Evolutionary conservation across 2,797 vertebrate species (phyloP).

Genomic region (Pelodytes ibericus): DNA sequence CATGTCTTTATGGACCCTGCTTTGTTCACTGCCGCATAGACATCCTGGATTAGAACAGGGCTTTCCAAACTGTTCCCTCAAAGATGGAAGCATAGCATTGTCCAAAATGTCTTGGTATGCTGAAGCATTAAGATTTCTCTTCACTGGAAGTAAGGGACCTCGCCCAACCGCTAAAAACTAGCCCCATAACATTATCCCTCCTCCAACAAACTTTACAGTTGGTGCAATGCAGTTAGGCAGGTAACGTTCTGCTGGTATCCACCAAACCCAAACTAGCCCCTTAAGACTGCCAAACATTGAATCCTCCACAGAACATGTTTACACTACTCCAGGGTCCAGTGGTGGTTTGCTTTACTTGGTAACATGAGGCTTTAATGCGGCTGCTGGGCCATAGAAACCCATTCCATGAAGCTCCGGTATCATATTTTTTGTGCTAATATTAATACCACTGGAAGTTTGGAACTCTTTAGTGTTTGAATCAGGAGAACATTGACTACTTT

Average conservation of each 20-base stretch:
- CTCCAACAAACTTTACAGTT: neutral
- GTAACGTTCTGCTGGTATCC: neutral
- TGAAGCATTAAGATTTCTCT: neutral
- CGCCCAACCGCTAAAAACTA: neutral
- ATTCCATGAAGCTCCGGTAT: neutral
- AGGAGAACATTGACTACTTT: neutral
- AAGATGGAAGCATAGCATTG: neutral
- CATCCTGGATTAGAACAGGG: neutral
- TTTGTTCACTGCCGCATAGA: neutral
- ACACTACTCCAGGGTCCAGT: neutral
- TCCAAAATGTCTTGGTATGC: constrained; percentile 2
- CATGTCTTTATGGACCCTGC: neutral
- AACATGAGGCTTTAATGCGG: neutral
- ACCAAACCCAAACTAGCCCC: neutral
- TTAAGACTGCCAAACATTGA: neutral
- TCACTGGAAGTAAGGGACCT: neutral
- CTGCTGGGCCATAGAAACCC: neutral
- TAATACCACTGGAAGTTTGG: neutral
- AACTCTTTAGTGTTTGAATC: neutral
- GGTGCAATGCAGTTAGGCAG: neutral
- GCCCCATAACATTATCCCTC: neutral
- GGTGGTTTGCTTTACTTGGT: neutral
- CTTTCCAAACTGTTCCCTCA: neutral
- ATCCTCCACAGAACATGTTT: neutral
- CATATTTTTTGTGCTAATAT: neutral